These are phyloP conservation scores for Aphaenogaster ashmeadi DNA, from an alignment of 1,140 invertebrate species.

Conservation along the genomic window DNA sequence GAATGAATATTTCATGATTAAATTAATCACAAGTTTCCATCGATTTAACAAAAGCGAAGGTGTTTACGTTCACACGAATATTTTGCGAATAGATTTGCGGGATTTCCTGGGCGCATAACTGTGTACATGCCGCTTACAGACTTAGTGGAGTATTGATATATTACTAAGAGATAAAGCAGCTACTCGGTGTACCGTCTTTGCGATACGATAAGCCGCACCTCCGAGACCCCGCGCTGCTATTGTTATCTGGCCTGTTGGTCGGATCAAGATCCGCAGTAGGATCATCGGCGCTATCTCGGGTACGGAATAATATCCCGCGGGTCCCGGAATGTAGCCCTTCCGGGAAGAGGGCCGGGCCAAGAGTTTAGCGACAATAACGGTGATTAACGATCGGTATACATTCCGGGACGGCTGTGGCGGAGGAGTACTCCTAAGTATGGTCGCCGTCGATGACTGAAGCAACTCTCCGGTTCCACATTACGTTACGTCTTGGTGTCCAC, in stretches of 20 bases:
- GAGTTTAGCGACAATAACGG: slow-evolving; percentile 81
- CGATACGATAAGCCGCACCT: slow-evolving; percentile 32
- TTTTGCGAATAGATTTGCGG: background rate
- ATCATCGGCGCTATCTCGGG: slow-evolving; percentile 44
- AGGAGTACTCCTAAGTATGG: slow-evolving; percentile 62
- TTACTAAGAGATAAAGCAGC: slow-evolving; percentile 39
- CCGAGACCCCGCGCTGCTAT: slow-evolving; percentile 3
- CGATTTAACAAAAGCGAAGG: background rate
- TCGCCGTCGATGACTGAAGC: slow-evolving; percentile 62
- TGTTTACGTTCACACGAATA: background rate
- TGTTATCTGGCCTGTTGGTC: slow-evolving; percentile 31
- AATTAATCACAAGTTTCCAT: background rate
- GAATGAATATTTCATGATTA: background rate
- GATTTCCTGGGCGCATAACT: background rate
- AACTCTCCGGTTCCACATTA: slow-evolving; percentile 10
- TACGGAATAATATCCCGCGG: slow-evolving; percentile 62
- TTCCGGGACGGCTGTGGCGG: background rate
- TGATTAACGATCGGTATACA: slow-evolving; percentile 80
- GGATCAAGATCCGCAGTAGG: slow-evolving; percentile 60
- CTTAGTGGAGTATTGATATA: slow-evolving; percentile 41
- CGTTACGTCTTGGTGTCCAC: slow-evolving; percentile 7
- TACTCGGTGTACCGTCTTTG: slow-evolving; percentile 8
- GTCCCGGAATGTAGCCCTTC: slow-evolving; percentile 52
- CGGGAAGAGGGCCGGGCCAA: slow-evolving; percentile 58
- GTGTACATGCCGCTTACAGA: slow-evolving; percentile 6